Evolutionary conservation across 2,797 vertebrate genomes (phyloP).

Genomic region (Coregonus sp.): DNA sequence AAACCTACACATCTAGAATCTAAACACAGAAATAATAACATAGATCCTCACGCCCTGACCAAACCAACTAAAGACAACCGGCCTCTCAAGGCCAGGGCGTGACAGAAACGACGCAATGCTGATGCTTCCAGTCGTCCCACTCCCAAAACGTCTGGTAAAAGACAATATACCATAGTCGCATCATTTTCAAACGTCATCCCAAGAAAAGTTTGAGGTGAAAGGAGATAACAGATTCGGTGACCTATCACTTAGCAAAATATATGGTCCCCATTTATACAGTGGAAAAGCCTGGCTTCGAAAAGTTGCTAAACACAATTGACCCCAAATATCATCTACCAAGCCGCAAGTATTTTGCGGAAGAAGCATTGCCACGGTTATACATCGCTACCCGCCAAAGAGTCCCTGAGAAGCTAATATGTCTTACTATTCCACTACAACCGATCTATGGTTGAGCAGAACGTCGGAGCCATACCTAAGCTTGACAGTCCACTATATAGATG

Average conservation of each 20-base stretch:
- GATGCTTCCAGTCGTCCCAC: background rate
- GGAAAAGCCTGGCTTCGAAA: background rate
- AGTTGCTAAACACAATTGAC: background rate
- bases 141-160: too few species aligned
- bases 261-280: background rate
- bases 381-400: slow-evolving; percentile 6
- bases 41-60: too few species aligned
- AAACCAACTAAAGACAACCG: too few species aligned
- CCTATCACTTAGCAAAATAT: background rate
- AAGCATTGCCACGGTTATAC: slow-evolving; percentile 20
- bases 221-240: background rate
- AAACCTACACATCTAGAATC: too few species aligned
- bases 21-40: too few species aligned
- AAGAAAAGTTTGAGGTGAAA: slow-evolving; percentile 15
- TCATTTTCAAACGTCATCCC: slow-evolving; percentile 20
- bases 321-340: slow-evolving; percentile 22
- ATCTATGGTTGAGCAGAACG: slow-evolving; percentile 19
- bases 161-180: background rate
- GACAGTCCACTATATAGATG: background rate
- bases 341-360: slow-evolving; percentile 23
- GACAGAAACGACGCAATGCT: background rate
- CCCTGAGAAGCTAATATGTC: slow-evolving; percentile 10
- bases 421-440: slow-evolving; percentile 13
- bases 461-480: background rate
- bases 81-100: too few species aligned